A percentile compares a stretch with the other conserved stretches of the same genome.
phyloP scores from a whole-genome alignment of 37 sponge, comb jelly and placozoan species.

The Spongilla lacustris region DNA sequence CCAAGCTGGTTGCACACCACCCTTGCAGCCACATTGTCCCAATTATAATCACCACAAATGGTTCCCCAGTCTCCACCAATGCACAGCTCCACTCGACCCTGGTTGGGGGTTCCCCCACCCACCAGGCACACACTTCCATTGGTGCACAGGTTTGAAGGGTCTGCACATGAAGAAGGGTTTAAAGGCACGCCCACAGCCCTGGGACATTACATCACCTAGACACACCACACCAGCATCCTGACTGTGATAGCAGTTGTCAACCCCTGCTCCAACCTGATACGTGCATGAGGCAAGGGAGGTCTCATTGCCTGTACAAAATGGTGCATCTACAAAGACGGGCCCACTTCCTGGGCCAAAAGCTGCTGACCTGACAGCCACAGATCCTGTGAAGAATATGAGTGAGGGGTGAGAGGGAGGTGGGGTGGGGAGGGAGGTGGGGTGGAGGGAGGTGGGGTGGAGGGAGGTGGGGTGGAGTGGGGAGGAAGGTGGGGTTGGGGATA shows the following conservation, averaged over 20 bases:
- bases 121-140: background rate
- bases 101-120: background rate
- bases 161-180: background rate
- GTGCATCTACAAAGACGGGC: background rate
- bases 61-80: background rate
- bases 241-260: background rate
- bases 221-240: background rate
- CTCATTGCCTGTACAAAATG: background rate
- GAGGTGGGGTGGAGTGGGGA: too few species aligned
- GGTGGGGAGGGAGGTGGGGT: background rate
- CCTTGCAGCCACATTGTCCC: background rate
- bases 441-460: too few species aligned
- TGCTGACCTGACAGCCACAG: background rate
- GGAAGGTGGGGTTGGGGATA: too few species aligned
- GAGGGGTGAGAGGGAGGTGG: too few species aligned
- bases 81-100: background rate
- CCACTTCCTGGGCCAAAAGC: background rate
- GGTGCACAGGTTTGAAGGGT: background rate
- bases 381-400: background rate
- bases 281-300: background rate
- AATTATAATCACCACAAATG: background rate
- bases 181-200: background rate
- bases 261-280: background rate
- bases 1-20: background rate
- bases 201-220: background rate